These are phyloP conservation scores for Anastatus disparis DNA, from an alignment of 1,140 invertebrate genomes.

Conservation along the genomic window DNA sequence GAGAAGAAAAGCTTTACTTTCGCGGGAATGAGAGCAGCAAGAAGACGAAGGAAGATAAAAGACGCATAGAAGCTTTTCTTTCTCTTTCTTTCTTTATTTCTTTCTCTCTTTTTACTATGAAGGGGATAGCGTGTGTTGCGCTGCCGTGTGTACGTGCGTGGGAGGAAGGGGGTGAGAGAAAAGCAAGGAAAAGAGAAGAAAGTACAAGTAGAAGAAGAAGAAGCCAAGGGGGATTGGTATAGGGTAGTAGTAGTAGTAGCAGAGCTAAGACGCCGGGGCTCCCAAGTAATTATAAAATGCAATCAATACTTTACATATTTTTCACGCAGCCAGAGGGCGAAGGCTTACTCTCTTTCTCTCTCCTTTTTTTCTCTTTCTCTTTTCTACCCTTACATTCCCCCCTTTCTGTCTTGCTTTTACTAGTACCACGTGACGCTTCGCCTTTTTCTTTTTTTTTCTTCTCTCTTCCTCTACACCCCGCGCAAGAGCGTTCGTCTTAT, in stretches of 20 bases:
- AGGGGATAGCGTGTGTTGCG: background rate
- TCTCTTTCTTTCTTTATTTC: background rate
- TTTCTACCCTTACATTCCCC: constrained; percentile 8
- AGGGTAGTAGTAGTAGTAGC: too few relatives aligned
- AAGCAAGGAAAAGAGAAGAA: constrained; percentile 35
- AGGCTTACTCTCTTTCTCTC: constrained; percentile 41
- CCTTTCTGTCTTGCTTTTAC: background rate
- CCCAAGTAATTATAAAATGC: constrained; percentile 69
- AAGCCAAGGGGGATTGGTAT: constrained; percentile 36
- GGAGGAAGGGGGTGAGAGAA: constrained; percentile 44
- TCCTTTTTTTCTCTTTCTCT: constrained; percentile 10
- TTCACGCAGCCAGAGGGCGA: constrained; percentile 57
- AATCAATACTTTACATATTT: constrained; percentile 70
- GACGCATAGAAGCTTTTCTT: constrained; percentile 31
- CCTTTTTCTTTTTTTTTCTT: constrained; percentile 4
- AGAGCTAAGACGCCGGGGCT: constrained; percentile 67
- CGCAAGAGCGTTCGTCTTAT: constrained; percentile 26
- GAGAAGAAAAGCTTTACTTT: too few relatives aligned
- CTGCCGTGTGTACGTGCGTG: constrained; percentile 5
- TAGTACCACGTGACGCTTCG: constrained; percentile 27
- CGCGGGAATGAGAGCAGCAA: constrained; percentile 9
- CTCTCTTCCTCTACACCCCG: background rate
- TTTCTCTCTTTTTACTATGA: background rate
- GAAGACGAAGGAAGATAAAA: constrained; percentile 50
- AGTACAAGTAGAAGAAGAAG: constrained; percentile 51